phyloP scores from a whole-genome alignment of 2,113 vertebrate species.

The Rhinoderma darwinii region DNA sequence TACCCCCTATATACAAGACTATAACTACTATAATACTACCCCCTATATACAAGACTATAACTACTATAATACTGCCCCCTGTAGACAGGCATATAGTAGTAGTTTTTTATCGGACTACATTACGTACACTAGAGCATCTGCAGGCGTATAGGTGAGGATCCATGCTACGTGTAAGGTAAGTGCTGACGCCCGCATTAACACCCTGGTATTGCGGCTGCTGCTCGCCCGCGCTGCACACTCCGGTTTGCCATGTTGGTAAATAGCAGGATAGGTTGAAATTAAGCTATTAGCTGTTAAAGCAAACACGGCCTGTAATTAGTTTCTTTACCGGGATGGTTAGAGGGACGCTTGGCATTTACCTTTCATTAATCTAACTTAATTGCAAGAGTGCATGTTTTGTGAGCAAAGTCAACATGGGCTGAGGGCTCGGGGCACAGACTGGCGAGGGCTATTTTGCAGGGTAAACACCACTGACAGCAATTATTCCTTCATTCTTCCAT shows the following conservation, averaged over 20 bases:
- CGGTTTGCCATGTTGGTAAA: constrained; percentile 82
- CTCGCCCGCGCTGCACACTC: constrained; percentile 63
- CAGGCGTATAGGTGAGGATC: not conserved
- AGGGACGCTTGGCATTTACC: constrained; percentile 77
- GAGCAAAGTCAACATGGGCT: constrained; percentile 65
- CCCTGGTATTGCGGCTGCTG: too few relatives aligned
- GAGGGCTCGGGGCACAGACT: not conserved
- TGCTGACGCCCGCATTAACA: not conserved
- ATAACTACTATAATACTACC: too few relatives aligned
- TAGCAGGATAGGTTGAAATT: constrained; percentile 82
- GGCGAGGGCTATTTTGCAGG: constrained; percentile 34
- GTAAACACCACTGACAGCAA: constrained; percentile 45
- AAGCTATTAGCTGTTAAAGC: constrained; percentile 77
- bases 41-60: too few relatives aligned
- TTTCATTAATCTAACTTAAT: constrained; percentile 83
- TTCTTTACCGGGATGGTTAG: constrained; percentile 70
- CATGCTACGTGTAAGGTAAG: not conserved
- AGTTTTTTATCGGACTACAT: too few relatives aligned
- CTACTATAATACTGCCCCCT: too few relatives aligned
- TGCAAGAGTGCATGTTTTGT: constrained; percentile 71
- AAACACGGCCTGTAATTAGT: constrained; percentile 79
- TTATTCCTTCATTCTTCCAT: constrained; percentile 14
- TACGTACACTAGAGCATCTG: too few relatives aligned
- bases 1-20: too few relatives aligned
- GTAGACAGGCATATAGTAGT: too few relatives aligned